Conservation (phyloP, 2,113 vertebrate species). For the Cercopithecus mona region DNA sequence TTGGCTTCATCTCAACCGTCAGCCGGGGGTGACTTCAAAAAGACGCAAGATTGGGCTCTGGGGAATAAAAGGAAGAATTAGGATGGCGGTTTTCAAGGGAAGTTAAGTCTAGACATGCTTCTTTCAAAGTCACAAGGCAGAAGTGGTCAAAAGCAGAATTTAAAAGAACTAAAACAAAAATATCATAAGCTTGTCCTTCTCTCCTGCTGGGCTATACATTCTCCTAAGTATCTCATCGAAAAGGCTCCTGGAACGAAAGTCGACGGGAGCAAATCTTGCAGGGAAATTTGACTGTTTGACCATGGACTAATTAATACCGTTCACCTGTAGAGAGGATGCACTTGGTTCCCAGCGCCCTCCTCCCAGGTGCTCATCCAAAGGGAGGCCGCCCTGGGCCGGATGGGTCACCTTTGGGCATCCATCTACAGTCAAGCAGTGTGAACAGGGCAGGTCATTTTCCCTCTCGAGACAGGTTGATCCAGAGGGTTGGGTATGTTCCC, state of each 20-base stretch:
- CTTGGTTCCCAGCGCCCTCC: background rate
- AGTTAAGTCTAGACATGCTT: background rate
- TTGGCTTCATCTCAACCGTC: background rate
- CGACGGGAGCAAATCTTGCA: background rate
- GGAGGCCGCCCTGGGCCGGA: background rate
- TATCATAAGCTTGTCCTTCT: background rate
- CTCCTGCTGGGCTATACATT: background rate
- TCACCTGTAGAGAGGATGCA: fast-evolving
- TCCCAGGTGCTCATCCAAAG: background rate
- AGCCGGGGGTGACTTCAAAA: background rate
- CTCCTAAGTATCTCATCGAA: background rate
- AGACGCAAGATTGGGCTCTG: background rate
- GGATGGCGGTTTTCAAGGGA: conserved; percentile 7
- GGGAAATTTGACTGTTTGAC: background rate
- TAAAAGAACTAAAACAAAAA: background rate
- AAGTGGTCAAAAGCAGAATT: conserved; percentile 6
- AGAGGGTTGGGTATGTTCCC: background rate
- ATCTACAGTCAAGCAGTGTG: background rate
- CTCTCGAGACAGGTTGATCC: background rate
- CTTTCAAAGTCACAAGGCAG: conserved; percentile 43
- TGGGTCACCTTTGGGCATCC: background rate
- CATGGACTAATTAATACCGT: fast-evolving
- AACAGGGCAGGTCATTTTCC: background rate
- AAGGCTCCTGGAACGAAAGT: background rate
- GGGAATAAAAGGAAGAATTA: background rate